These are phyloP conservation scores for Macrobrachium nipponense DNA, from an alignment of 1,140 invertebrate genomes.

Conservation along the genomic window DNA sequence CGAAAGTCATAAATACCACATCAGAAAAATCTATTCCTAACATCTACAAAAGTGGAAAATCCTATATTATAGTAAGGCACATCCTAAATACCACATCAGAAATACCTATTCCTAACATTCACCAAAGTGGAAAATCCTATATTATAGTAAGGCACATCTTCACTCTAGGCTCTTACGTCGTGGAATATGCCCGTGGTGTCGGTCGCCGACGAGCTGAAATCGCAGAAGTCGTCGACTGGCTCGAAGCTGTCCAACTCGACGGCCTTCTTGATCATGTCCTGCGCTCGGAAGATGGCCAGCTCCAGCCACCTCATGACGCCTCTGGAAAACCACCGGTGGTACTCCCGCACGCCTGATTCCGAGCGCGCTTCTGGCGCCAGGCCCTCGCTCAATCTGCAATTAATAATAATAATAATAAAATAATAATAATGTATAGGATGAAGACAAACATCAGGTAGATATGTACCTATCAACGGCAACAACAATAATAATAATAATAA, in stretches of 20 bases:
- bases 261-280: conserved; percentile 52
- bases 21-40: too few relatives aligned
- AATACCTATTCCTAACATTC: too few relatives aligned
- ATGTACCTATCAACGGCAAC: too few relatives aligned
- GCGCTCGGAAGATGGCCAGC: conserved; percentile 30
- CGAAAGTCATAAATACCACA: too few relatives aligned
- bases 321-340: conserved; percentile 51
- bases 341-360: conserved; percentile 39
- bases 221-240: conserved; percentile 42
- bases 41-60: too few relatives aligned
- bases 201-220: conserved; percentile 62
- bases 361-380: conserved; percentile 16
- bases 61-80: background rate
- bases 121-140: background rate
- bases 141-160: background rate
- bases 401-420: background rate
- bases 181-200: conserved; percentile 52
- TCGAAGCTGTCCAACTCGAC: conserved; percentile 56
- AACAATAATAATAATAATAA: background rate
- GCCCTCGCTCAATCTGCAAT: conserved; percentile 26
- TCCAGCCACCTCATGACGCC: conserved; percentile 52
- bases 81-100: too few relatives aligned
- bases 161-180: conserved; percentile 29
- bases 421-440: too few relatives aligned
- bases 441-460: too few relatives aligned